Conservation (phyloP, 2,888 invertebrate genomes). For the Bimastos eiseni region DNA sequence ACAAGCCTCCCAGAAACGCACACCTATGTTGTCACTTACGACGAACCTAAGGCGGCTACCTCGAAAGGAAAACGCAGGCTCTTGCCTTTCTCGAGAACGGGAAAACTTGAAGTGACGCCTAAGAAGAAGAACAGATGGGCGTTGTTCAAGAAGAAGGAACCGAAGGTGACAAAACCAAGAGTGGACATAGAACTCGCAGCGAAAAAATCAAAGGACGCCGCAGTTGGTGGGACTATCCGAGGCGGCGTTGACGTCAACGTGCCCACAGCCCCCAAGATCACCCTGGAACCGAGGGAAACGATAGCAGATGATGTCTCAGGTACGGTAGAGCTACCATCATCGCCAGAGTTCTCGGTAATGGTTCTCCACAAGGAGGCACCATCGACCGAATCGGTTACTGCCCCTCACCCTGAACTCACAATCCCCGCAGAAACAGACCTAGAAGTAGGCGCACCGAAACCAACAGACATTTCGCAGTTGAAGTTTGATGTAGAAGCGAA, state of each 20-base stretch:
- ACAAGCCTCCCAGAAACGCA: background rate
- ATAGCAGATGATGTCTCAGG: background rate
- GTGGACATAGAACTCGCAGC: background rate
- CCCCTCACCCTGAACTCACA: background rate
- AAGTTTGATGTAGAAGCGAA: slow-evolving; percentile 13
- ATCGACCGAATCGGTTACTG: background rate
- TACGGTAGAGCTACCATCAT: background rate
- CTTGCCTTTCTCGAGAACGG: slow-evolving; percentile 3
- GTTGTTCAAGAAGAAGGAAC: slow-evolving; percentile 13
- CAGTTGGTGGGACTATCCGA: background rate
- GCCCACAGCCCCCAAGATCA: background rate
- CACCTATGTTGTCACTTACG: background rate
- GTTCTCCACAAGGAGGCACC: background rate
- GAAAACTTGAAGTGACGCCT: background rate
- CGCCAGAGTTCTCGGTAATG: background rate
- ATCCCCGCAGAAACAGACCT: background rate
- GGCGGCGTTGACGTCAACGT: background rate
- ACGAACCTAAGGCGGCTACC: background rate
- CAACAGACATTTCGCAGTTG: background rate
- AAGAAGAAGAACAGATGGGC: background rate
- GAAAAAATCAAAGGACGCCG: background rate
- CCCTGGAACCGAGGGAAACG: background rate
- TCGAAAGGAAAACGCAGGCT: background rate
- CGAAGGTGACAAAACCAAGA: background rate
- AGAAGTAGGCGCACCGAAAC: background rate